Base-by-base conservation (phyloP, 2,113 vertebrate species). In the Felis chaus region DNA sequence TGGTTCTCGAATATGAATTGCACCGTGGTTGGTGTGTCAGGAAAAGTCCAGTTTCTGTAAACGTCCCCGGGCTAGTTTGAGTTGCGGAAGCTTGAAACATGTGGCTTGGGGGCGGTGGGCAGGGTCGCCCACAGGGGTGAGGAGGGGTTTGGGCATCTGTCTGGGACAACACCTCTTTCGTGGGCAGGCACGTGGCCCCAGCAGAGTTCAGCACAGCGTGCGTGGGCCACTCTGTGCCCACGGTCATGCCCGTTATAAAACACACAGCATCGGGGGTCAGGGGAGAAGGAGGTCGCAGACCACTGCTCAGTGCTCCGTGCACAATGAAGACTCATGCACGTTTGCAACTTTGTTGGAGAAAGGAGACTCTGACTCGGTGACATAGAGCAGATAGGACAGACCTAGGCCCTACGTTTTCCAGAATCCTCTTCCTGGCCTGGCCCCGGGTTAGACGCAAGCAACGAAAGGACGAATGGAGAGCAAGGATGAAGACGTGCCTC, bases 191-290 rank as follows among this genome's bases (percentile, higher is more conserved):
- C 5, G 11, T 25, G 55, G 48, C 27, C 80, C 29, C 33, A 74
- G n/a, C 7, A 36, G n/a, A 83, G n/a, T n/a, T 84, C 25, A 57
- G 31, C 33, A 48, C 9, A 29, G 31, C 7, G 9, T 4, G 6
- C 1, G 1, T 41, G 15, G 48, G 33, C 6, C 41, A 55, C 29
- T 55, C 63, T 91, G 53, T 15, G 45, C 14, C n/a, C 53, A 89
- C 4, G 45, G 13, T 11, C 25, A 36, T 14, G 23, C 9, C 33
- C 69, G 31, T 63, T 63, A 63, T 61, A 48, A 21, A 79, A 80
- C 29, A 1, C 14, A 29, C 6, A 18, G 15, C 25, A 21, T 25
- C 10, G 14, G 0, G 7, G 10, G 36, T 27, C 33, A 1, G 12
- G 6, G 31, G n/a, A 63, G 15, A 57, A 90, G 36, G 18, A 53